Evolutionary conservation across 2,797 vertebrate genomes (phyloP).

Genomic region (Sus cebifrons): DNA sequence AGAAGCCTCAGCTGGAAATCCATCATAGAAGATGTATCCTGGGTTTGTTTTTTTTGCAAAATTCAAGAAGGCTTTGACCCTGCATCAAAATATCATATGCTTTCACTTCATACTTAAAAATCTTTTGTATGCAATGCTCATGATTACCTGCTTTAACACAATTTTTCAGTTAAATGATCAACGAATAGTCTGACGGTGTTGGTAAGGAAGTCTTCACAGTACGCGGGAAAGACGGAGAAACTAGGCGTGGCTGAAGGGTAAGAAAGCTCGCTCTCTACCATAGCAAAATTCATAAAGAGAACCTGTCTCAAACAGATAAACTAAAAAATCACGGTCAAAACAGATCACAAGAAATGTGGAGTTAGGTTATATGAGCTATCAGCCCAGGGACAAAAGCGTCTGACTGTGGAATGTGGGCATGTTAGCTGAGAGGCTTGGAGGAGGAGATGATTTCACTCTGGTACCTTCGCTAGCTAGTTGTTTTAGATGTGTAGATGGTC

Average conservation of each 20-base stretch:
- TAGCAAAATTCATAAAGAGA: no score
- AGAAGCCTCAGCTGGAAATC: conserved; percentile 3
- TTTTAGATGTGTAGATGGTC: no score
- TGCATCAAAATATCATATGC: conserved; percentile 59
- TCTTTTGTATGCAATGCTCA: background rate
- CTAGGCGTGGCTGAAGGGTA: background rate
- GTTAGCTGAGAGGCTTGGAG: no score
- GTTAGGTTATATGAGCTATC: no score
- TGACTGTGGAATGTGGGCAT: no score
- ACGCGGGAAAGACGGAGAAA: background rate
- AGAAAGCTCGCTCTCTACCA: no score
- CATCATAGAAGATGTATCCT: conserved; percentile 23
- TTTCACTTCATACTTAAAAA: conserved; percentile 4
- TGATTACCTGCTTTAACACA: conserved; percentile 39
- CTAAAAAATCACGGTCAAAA: no score
- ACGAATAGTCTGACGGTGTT: background rate
- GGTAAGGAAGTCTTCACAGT: background rate
- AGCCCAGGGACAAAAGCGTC: no score
- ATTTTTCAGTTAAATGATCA: conserved; percentile 32
- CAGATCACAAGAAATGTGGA: no score
- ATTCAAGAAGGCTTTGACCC: conserved; percentile 8
- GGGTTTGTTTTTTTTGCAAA: conserved; percentile 34
- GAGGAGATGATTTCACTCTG: no score
- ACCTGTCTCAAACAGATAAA: no score
- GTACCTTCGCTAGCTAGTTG: no score